These are phyloP conservation scores for Synergus japonicus DNA, from an alignment of 2,888 invertebrate genomes.

Conservation along the genomic window DNA sequence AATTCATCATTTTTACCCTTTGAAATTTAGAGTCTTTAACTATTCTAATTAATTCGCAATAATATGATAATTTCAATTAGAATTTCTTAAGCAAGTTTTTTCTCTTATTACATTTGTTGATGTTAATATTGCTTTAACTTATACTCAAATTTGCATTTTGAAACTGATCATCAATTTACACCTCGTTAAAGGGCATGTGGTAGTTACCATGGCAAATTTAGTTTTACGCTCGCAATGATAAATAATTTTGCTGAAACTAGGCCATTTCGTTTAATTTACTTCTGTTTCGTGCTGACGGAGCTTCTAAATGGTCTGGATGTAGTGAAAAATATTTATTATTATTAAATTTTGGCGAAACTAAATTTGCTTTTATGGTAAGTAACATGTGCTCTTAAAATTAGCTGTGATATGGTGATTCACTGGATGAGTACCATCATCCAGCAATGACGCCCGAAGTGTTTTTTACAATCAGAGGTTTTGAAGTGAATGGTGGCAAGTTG, in stretches of 20 bases:
- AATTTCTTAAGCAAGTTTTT: not conserved
- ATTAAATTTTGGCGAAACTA: too few relatives aligned
- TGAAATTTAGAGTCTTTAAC: too few relatives aligned
- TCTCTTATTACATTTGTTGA: not conserved
- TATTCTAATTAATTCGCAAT: too few relatives aligned
- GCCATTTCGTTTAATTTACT: too few relatives aligned
- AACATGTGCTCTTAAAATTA: not conserved
- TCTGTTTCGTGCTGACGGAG: too few relatives aligned
- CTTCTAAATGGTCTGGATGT: too few relatives aligned
- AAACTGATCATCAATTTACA: too few relatives aligned
- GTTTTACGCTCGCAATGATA: not conserved
- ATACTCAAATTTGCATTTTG: too few relatives aligned
- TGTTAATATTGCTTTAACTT: not conserved
- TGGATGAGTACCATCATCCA: not conserved
- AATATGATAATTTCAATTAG: not conserved
- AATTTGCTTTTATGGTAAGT: not conserved
- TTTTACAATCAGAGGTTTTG: not conserved
- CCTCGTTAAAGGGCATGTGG: too few relatives aligned
- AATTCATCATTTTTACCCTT: too few relatives aligned
- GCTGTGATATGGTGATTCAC: not conserved
- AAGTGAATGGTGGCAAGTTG: conserved; percentile 2
- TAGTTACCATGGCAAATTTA: too few relatives aligned
- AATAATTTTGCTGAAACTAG: not conserved
- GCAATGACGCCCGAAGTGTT: not conserved
- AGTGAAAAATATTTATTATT: too few relatives aligned